Evolutionary conservation across 2,888 invertebrate species (phyloP).

Genomic region (Epiblema foenella): DNA sequence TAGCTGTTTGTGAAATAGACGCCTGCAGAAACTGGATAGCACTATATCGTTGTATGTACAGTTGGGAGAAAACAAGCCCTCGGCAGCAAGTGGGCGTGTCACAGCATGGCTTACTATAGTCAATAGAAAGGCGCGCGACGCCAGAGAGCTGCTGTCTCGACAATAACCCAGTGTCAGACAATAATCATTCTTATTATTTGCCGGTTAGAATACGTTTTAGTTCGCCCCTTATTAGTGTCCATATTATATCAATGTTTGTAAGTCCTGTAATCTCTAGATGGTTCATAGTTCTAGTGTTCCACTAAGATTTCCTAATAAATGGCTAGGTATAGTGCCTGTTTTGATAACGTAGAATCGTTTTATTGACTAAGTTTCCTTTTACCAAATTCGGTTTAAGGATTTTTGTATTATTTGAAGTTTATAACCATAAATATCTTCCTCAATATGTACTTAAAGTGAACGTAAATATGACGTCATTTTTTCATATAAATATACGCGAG

Average conservation of each 20-base stretch:
- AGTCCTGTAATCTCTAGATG: slow-evolving; percentile 33
- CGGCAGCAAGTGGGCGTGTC: slow-evolving; percentile 22
- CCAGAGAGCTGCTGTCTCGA: slow-evolving; percentile 82
- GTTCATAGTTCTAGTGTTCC: slow-evolving; percentile 37
- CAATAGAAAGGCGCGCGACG: slow-evolving; percentile 70
- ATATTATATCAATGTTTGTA: slow-evolving; percentile 43
- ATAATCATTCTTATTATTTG: slow-evolving; percentile 81
- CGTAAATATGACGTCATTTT: slow-evolving; percentile 17
- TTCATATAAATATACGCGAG: slow-evolving; percentile 19
- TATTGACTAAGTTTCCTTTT: slow-evolving; percentile 26
- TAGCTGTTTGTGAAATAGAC: not conserved
- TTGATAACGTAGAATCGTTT: slow-evolving; percentile 31
- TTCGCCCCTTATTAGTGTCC: slow-evolving; percentile 53
- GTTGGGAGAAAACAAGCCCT: not conserved
- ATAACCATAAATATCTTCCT: slow-evolving; percentile 26
- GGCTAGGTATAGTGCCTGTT: slow-evolving; percentile 41
- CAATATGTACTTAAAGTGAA: slow-evolving; percentile 7
- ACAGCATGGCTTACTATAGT: slow-evolving; percentile 60
- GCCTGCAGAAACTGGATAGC: not conserved
- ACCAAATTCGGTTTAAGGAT: slow-evolving; percentile 10
- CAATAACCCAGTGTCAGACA: slow-evolving; percentile 85
- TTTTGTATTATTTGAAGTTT: slow-evolving; percentile 13
- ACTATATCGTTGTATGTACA: slow-evolving; percentile 1
- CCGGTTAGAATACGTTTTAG: slow-evolving; percentile 66
- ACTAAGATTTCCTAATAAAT: slow-evolving; percentile 35